Conservation (phyloP, 2,797 vertebrate species). For the Premnoplex brunnescens region DNA sequence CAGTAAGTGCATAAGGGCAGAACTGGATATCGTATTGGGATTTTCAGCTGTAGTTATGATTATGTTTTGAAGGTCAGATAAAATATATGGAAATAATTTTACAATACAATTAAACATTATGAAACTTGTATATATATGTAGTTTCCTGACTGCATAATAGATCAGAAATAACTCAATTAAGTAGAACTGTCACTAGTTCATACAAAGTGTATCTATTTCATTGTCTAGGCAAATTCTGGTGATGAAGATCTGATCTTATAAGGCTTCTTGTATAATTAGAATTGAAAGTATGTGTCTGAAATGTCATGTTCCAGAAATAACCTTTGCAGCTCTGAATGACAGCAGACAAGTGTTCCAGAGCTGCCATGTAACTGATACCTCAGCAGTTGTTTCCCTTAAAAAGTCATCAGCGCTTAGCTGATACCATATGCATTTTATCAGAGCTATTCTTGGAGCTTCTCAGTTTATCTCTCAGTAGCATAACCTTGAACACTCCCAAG, state of each 20-base stretch:
- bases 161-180: not conserved
- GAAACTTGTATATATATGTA: not conserved
- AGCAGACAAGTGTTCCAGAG: conserved; percentile 92
- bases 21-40: not conserved
- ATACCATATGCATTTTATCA: conserved; percentile 86
- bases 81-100: conserved; percentile 1
- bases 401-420: conserved; percentile 88
- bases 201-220: not conserved
- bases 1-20: not conserved
- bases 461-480: conserved; percentile 80
- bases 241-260: conserved; percentile 59
- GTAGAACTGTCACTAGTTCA: not conserved
- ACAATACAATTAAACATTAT: conserved; percentile 13
- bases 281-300: conserved; percentile 78
- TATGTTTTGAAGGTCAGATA: not conserved
- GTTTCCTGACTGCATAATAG: not conserved
- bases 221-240: conserved; percentile 1
- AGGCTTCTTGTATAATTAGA: conserved; percentile 71
- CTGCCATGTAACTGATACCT: conserved; percentile 85
- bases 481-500: conserved; percentile 79
- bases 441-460: conserved; percentile 89
- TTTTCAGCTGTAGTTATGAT: not conserved
- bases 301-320: conserved; percentile 92
- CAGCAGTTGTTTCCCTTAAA: conserved; percentile 96
- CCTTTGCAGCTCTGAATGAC: conserved; percentile 79